Evolutionary conservation across 2,888 invertebrate genomes (phyloP), one percentile per base, ranked within the genome.

Genomic region (Aelia acuminata): DNA sequence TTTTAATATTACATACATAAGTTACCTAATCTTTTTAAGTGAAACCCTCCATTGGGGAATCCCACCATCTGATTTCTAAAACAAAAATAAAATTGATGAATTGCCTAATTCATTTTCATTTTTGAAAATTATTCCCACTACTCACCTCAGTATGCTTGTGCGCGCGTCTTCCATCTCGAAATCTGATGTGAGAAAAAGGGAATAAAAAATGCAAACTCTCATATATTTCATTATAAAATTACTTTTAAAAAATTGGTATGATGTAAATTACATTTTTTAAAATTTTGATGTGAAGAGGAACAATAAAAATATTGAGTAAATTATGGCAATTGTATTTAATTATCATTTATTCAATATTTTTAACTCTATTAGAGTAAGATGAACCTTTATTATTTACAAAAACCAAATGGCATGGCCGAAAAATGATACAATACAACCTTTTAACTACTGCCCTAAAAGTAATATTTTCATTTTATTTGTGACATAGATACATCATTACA

Each of bases 321-420:
- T 43, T 80, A 80, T 80, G 80, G 80, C 80, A 87, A 70, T 87
- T 87, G 57, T 63, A 87, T 87, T 57, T 87, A 87, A 87, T 87
- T 87, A 87, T 87, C 87, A 70, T 87, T 87, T 87, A 87, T 87
- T 87, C 63, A 87, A 87, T 87, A 87, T 63, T 87, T 87, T 87
- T 43, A 87, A 63, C 70, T 70, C 70, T 70, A 70, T 70, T 63
- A 87, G 87, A 87, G 87, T 87, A 87, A 31, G 85, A 70, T 70
- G 87, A 87, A 48, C 43, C 87, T 57, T 87, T 70, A 87, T 43
- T 87, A 87, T 87, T 47, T 87, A 87, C 87, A 87, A 70, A 70
- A 87, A 87, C 70, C 87, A 87, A 87, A 87, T 63, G 47, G 31
- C 70, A 87, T 87, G 87, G 87, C 87, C 87, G 70, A 63, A 80